Base-by-base conservation (phyloP, 2,888 invertebrate species). In the Drosophila austrosaltans region DNA sequence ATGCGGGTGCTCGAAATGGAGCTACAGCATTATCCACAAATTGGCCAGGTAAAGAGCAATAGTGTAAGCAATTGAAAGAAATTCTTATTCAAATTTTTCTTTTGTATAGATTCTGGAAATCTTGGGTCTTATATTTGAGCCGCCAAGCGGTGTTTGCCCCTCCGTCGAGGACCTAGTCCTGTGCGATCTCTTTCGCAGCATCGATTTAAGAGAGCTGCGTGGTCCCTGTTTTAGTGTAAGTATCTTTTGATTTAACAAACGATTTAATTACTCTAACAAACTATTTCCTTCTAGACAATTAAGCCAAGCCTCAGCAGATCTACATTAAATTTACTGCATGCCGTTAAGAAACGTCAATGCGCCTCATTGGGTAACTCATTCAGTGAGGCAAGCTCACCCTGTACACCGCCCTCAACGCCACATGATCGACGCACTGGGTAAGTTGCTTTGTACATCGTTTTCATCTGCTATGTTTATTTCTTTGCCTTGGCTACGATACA, bases 141-240 rank as follows among this genome's bases (percentile, higher is more conserved):
- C 95, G 68, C 93, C 93, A n/a, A 93, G 93, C 81, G 93, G 93
- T 78, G 94, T 95, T 70, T 95, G 95, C 79, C 97, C 97, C 60
- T 94, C 94, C 63, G 93, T 97, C 44, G 96, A 97, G 90, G 97
- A 97, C 90, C 93, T 98, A 84, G 93, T 96, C 66, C 93, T 96
- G 61, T 96, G 96, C 89, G 97, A 97, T 90, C 94, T 98, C 79
- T 98, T 98, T 93, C 94, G 97, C 81, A 96, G 96, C 91, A 97
- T 98, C 75, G 97, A 97, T 92, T 94, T 98, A 75, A 94, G 97
- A 63, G 98, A 98, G 93, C 94, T 98, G 94, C 94, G 96, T 90
- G 96, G 97, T 53, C 95, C 96, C 64, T 96, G 96, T 83, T 94
- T 96, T 81, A 95, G 95, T 90, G 96, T 96, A 92, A 93, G 94